Evolutionary conservation across 2,888 invertebrate species (phyloP).

Genomic region (Neoscelio sp.): DNA sequence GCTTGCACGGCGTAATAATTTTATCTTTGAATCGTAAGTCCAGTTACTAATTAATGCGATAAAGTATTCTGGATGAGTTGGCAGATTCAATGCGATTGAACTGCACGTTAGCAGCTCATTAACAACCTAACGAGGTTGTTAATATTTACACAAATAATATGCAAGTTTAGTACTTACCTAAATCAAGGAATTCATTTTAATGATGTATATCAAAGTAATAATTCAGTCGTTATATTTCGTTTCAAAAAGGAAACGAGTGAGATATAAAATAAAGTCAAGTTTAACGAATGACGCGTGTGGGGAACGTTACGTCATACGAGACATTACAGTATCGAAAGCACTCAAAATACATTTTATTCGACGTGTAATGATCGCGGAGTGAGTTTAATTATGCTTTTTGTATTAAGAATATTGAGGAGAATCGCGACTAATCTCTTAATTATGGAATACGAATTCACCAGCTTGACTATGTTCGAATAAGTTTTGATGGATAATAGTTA

Average conservation of each 20-base stretch:
- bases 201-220: slow-evolving; percentile 26
- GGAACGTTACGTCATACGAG: neutral
- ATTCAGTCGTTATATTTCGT: neutral
- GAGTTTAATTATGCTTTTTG: no score
- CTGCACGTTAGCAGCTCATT: slow-evolving; percentile 53
- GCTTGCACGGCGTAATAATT: slow-evolving; percentile 47
- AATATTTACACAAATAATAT: slow-evolving; percentile 31
- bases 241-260: slow-evolving; percentile 10
- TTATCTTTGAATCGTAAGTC: slow-evolving; percentile 49
- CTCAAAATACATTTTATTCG: slow-evolving; percentile 20
- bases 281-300: slow-evolving; percentile 15
- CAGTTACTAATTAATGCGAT: slow-evolving; percentile 56
- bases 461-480: no score
- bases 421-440: no score
- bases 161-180: slow-evolving; percentile 34
- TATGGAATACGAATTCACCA: no score
- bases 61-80: slow-evolving; percentile 46
- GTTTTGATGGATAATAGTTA: no score
- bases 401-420: no score
- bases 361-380: slow-evolving; percentile 9
- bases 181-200: slow-evolving; percentile 38
- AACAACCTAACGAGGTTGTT: slow-evolving; percentile 52
- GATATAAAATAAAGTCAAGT: neutral
- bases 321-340: neutral
- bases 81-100: slow-evolving; percentile 46